Evolutionary conservation across 2,113 vertebrate species (phyloP).

Genomic region (Triplophysa dalaica): DNA sequence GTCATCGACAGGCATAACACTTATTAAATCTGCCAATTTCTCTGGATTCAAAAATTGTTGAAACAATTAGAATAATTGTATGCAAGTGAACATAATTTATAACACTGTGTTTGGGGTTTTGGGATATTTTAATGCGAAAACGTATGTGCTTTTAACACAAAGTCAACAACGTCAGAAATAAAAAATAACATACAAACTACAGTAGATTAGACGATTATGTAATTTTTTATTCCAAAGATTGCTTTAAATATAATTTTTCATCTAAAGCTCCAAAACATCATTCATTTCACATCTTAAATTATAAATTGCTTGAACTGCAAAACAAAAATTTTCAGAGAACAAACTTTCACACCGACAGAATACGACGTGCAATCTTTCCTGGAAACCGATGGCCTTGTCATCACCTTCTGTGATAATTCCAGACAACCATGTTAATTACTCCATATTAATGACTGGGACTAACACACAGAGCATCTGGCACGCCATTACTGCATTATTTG

Average conservation of each 20-base stretch:
- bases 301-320: neutral
- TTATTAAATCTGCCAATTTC: too few relatives aligned
- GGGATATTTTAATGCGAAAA: too few relatives aligned
- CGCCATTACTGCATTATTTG: constrained; percentile 18
- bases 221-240: neutral
- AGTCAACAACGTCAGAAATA: too few relatives aligned
- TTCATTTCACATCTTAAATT: neutral
- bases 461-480: constrained; percentile 29
- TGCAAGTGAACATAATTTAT: too few relatives aligned
- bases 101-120: too few relatives aligned
- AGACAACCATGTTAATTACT: constrained; percentile 25
- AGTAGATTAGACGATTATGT: too few relatives aligned
- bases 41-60: too few relatives aligned
- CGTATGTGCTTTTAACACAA: too few relatives aligned
- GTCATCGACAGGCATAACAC: too few relatives aligned
- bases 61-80: too few relatives aligned
- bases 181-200: too few relatives aligned
- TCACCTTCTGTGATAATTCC: constrained; percentile 19
- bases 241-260: neutral
- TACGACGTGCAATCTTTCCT: neutral
- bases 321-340: neutral
- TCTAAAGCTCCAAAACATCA: neutral
- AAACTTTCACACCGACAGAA: constrained; percentile 15
- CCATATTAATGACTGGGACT: neutral
- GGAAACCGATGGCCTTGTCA: constrained; percentile 17